A percentile compares a stretch with the other conserved stretches of the same genome.
These are phyloP conservation scores for Drosophila pegasa DNA, from an alignment of 2,888 invertebrate genomes.

Conservation along the genomic window DNA sequence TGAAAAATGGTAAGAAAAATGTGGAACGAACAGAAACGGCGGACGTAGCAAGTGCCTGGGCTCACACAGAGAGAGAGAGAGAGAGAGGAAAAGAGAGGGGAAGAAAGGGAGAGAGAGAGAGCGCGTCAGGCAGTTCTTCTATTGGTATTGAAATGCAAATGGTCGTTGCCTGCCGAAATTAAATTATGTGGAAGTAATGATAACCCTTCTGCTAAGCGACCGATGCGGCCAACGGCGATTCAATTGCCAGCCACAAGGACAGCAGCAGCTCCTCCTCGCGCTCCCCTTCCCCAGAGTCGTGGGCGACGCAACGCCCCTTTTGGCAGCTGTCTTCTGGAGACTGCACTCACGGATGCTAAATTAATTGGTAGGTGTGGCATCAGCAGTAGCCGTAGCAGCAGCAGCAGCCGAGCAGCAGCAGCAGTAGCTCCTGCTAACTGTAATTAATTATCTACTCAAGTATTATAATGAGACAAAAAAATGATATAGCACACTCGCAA, in stretches of 20 bases:
- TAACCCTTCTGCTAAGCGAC: constrained; percentile 71
- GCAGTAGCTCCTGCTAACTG: constrained; percentile 63
- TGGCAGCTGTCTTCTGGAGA: constrained; percentile 69
- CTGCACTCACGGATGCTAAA: constrained; percentile 64
- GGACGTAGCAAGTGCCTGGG: constrained; percentile 16
- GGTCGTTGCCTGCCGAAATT: constrained; percentile 80
- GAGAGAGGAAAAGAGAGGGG: too few relatives aligned
- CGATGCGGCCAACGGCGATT: constrained; percentile 59
- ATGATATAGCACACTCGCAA: constrained; percentile 2
- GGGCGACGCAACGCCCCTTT: constrained; percentile 77
- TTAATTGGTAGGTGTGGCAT: constrained; percentile 78
- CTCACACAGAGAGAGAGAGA: not conserved
- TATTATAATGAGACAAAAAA: constrained; percentile 26
- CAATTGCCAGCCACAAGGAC: constrained; percentile 54
- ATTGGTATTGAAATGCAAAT: constrained; percentile 79
- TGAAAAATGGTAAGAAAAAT: constrained; percentile 65
- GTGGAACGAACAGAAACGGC: constrained; percentile 32
- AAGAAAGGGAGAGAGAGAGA: not conserved
- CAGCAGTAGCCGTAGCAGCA: constrained; percentile 51
- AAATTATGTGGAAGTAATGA: constrained; percentile 82
- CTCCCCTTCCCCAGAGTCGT: constrained; percentile 29
- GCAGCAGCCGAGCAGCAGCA: constrained; percentile 55
- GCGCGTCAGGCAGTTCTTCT: constrained; percentile 9
- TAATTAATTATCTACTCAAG: constrained; percentile 75
- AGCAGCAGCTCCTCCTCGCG: not conserved